phyloP scores from a whole-genome alignment of 64 coral and sea anemone genomes.

The Montipora efflorescens region DNA sequence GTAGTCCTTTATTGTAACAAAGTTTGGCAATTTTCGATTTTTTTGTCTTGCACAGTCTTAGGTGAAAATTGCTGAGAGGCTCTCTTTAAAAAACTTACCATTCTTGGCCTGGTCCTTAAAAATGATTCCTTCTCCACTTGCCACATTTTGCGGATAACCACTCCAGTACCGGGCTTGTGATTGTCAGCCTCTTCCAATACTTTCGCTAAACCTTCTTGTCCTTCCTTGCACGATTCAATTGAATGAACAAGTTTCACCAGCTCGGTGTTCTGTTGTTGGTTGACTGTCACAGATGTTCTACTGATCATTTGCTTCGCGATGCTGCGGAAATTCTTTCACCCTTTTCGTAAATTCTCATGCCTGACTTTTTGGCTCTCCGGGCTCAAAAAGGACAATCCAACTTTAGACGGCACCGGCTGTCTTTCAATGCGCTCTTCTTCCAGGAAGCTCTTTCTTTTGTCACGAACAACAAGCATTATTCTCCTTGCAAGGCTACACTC shows the following conservation, averaged over 20 bases:
- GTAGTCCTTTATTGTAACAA: too few species aligned
- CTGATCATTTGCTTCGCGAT: neutral
- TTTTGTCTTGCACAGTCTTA: too few species aligned
- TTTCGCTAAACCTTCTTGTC: neutral
- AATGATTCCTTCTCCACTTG: too few species aligned
- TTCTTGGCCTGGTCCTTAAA: too few species aligned
- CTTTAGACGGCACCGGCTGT: neutral
- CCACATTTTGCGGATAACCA: neutral
- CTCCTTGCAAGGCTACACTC: neutral
- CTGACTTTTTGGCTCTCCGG: neutral
- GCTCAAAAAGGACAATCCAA: neutral
- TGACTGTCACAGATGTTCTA: neutral
- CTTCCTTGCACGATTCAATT: conserved; percentile 3
- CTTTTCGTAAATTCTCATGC: neutral
- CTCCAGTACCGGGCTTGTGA: conserved; percentile 3
- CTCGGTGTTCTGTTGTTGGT: neutral
- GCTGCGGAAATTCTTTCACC: neutral
- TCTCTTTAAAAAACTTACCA: too few species aligned
- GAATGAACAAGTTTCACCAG: neutral
- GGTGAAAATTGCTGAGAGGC: too few species aligned
- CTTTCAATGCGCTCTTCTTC: neutral
- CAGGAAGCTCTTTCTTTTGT: neutral
- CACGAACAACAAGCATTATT: neutral
- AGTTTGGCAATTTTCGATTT: too few species aligned
- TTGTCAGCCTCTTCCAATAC: neutral